Evolutionary conservation across 2,113 vertebrate species (phyloP), one percentile per base, ranked within the genome.

Genomic region (Dascyllus trimaculatus): DNA sequence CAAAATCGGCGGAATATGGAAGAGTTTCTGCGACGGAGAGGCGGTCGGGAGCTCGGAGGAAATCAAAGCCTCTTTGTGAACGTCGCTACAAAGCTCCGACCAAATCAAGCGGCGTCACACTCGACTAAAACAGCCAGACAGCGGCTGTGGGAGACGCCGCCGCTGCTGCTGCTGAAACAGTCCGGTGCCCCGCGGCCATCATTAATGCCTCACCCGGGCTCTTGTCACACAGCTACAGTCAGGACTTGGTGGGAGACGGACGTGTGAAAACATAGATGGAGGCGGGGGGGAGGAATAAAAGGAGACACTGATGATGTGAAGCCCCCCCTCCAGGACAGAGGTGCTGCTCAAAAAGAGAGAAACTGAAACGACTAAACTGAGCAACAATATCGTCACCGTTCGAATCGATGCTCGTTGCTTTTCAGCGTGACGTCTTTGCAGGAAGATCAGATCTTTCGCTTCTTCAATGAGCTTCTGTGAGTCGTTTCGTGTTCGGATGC

Each of bases 11-110:
- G 2, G 71, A 81, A 75, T 71, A 2, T 29, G 57, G 74, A 60
- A 49, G 57, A 4, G 66, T 3, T 68, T 46, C 9, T 2, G 53
- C 64, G 57, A 67, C 73, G 9, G 48, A 49, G n/a, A n/a, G n/a
- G 57, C 74, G 18, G 64, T 21, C 52, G 1, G 64, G 57, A 29
- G 10, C 21, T 53, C 32, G n/a, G 17, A 1, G 2, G 1, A 77
- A 80, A 77, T 80, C 79, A 82, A 85, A 80, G 71, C 25, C 25
- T 3, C 45, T 57, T 58, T 71, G 69, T 51, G 21, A 52, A 43
- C 11, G 19, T 43, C 14, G 40, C 35, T 19, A 26, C 52, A 59
- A 59, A 78, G 61, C 54, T 78, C 15, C 14, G 18, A 52, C 40
- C 17, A 2, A 80, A 43, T 43, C 40, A 43, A 43, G 40, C 0